A percentile compares a stretch with the other conserved stretches of the same genome.
These are phyloP conservation scores for Lepidotrigona ventralis DNA, from an alignment of 1,140 invertebrate species.

Conservation along the genomic window DNA sequence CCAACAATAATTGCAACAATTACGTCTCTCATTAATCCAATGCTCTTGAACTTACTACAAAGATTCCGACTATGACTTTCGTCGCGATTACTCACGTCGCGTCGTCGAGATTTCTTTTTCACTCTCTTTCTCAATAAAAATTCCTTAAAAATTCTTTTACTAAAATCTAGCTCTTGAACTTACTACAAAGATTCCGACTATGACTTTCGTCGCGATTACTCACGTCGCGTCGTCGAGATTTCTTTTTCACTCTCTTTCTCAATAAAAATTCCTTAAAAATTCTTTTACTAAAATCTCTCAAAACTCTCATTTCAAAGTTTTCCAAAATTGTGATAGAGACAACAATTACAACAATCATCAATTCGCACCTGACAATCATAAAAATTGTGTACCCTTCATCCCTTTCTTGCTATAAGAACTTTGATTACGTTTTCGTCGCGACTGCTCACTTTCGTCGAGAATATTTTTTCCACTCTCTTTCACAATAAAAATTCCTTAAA, in stretches of 20 bases:
- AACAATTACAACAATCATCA: neutral
- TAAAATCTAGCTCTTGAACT: too few relatives aligned
- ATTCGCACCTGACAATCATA: neutral
- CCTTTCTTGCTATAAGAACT: neutral
- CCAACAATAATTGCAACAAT: neutral
- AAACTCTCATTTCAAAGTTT: neutral
- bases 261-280: too few relatives aligned
- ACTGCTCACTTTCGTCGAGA: neutral
- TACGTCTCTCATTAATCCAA: neutral
- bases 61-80: neutral
- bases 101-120: neutral
- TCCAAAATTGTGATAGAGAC: neutral
- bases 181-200: neutral
- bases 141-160: too few relatives aligned
- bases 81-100: neutral
- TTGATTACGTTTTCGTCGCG: neutral
- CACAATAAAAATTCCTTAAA: too few relatives aligned
- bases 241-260: too few relatives aligned
- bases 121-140: too few relatives aligned
- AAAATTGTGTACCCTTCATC: neutral
- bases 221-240: neutral
- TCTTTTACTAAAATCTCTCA: neutral
- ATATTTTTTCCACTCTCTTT: too few relatives aligned
- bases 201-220: slow-evolving; percentile 5
- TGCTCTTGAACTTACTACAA: neutral